Base-by-base conservation (phyloP, 2,888 invertebrate species). In the Acrobasis repandana region DNA sequence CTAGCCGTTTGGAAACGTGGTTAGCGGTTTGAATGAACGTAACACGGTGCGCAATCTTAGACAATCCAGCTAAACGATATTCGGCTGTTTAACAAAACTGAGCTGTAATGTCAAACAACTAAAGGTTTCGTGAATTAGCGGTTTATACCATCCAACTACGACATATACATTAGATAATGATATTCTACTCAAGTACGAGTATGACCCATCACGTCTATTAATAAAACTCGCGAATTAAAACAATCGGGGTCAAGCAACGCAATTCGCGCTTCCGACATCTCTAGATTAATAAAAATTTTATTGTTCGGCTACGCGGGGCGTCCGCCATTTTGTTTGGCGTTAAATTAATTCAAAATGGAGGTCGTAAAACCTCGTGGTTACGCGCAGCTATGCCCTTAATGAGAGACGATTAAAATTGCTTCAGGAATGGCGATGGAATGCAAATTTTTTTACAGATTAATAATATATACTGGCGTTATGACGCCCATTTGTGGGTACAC, bases 341-440 rank as follows among this genome's bases (percentile, higher is more conserved):
- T 75, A 79, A 86, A 90, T 88, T 85, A 90, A 90, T 90, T 86
- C 88, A 90, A 91, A 83, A 90, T 90, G 90, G 88, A 84, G 66
- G 69, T 71, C 77, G 73, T 82, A 81, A 84, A 86, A 84, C 79
- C 76, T 76, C 77, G 83, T 78, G 88, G 86, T 83, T 85, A 85
- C 83, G 85, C 82, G 79, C 72, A 76, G 80, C 82, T 75, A 85
- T 85, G 85, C 79, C 79, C 84, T 86, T 90, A 90, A 90, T 90
- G 89, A 89, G 85, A 68, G 74, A 75, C 85, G 86, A 89, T 90
- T 90, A 87, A 88, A 88, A 87, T 83, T 80, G 82, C 75, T 82
- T 71, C 74, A 71, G 82, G 76, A 81, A 83, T 83, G 76, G 76
- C 74, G 78, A 80, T 80, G 82, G 79, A 82, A 83, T 85, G 82